Conservation (phyloP, 2,888 invertebrate genomes). For the Melanchra persicariae region DNA sequence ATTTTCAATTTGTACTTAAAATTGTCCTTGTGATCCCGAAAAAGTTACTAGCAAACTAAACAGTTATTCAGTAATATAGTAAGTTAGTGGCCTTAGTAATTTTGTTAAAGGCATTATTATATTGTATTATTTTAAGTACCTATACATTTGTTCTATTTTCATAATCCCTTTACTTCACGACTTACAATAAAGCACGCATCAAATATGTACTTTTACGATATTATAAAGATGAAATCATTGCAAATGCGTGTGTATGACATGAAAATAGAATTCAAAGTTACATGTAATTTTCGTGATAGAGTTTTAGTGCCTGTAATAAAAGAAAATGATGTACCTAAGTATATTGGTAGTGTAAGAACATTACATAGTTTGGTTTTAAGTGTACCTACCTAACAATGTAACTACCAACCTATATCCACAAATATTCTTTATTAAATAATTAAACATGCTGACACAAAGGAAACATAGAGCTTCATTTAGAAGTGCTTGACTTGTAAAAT, state of each 20-base stretch:
- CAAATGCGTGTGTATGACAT: constrained; percentile 30
- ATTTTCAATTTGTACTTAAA: too few species aligned
- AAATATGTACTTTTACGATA: constrained; percentile 28
- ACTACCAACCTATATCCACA: background rate
- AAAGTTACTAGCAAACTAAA: too few species aligned
- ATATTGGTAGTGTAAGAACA: constrained; percentile 11
- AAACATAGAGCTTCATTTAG: background rate
- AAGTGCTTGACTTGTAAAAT: background rate
- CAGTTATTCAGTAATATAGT: too few species aligned
- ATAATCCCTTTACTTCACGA: constrained; percentile 1
- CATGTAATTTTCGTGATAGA: constrained; percentile 35
- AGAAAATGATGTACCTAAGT: constrained; percentile 13
- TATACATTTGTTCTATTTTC: constrained; percentile 1
- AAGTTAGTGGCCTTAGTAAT: constrained; percentile 24
- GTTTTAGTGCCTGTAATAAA: constrained; percentile 37
- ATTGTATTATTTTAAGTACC: background rate
- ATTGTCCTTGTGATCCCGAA: background rate
- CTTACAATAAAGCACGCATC: constrained; percentile 10
- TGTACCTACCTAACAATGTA: background rate
- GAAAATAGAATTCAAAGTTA: constrained; percentile 34
- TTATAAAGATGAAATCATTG: constrained; percentile 43
- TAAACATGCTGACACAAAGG: too few species aligned
- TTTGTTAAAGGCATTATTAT: constrained; percentile 33
- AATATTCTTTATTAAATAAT: background rate
- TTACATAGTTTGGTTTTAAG: background rate